Conservation (phyloP, 2,113 vertebrate genomes). For the Mola mola region DNA sequence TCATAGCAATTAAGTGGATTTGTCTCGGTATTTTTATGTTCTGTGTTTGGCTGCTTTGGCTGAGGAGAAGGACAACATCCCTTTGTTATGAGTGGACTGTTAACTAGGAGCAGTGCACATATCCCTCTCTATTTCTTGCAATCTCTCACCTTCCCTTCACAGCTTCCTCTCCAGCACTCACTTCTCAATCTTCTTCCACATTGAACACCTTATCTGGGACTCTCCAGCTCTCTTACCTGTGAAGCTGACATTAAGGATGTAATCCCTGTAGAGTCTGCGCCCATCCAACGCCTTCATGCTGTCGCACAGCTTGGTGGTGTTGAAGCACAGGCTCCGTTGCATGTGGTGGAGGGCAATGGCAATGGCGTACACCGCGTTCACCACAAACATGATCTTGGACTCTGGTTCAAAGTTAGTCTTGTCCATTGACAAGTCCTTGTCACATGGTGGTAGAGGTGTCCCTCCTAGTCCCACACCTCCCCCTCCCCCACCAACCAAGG, state of each 20-base stretch:
- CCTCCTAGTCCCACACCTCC: conserved; percentile 56
- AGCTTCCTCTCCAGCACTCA: conserved; percentile 11
- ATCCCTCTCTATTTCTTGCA: conserved; percentile 24
- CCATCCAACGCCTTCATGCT: conserved; percentile 95
- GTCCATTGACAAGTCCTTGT: conserved; percentile 88
- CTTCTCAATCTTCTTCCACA: conserved; percentile 30
- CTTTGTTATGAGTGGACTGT: conserved; percentile 50
- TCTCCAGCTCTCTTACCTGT: conserved; percentile 85
- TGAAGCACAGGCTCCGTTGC: conserved; percentile 92
- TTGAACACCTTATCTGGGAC: conserved; percentile 38
- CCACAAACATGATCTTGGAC: conserved; percentile 99
- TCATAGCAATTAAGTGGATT: conserved; percentile 74
- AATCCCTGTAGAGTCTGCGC: conserved; percentile 93
- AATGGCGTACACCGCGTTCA: conserved; percentile 97
- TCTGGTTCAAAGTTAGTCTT: conserved; percentile 94
- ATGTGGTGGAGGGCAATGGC: conserved; percentile 93
- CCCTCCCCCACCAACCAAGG: conserved; percentile 76
- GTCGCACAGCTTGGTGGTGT: conserved; percentile 94
- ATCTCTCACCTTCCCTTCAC: not conserved
- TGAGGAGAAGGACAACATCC: conserved; percentile 58
- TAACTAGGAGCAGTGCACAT: conserved; percentile 30
- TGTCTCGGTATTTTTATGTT: conserved; percentile 61
- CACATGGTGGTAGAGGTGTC: conserved; percentile 80
- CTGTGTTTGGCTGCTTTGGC: conserved; percentile 34
- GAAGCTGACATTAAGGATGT: conserved; percentile 95